Evolutionary conservation across 2,113 vertebrate species (phyloP).

Genomic region (Nesoenas mayeri): DNA sequence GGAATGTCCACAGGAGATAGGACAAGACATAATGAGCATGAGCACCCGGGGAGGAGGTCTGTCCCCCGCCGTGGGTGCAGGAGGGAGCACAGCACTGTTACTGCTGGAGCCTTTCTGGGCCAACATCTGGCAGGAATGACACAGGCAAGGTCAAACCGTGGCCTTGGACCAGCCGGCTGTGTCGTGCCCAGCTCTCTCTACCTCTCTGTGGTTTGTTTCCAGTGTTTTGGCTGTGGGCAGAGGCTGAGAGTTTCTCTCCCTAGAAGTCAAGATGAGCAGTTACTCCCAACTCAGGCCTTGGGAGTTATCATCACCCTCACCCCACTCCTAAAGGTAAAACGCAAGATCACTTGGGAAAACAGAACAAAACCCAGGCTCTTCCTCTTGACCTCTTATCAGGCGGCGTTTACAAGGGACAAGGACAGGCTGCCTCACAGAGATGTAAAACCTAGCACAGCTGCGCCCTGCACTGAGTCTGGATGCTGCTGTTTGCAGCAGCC

Average conservation of each 20-base stretch:
- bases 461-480: not conserved
- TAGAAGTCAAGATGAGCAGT: not conserved
- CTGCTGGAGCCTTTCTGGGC: not conserved
- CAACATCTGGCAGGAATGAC: not conserved
- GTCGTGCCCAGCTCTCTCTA: not conserved
- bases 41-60: not conserved
- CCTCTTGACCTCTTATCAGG: not conserved
- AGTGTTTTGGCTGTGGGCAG: not conserved
- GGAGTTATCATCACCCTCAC: not conserved
- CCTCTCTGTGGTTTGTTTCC: not conserved
- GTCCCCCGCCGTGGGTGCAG: too few relatives aligned
- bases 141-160: not conserved
- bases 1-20: not conserved
- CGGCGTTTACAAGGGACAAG: not conserved
- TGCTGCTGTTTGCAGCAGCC: not conserved
- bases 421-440: not conserved
- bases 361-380: not conserved
- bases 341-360: not conserved
- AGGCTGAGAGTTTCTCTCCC: not conserved
- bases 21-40: not conserved
- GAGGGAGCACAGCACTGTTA: not conserved
- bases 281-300: not conserved
- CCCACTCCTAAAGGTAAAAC: not conserved
- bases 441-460: not conserved
- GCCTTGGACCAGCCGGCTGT: not conserved